phyloP scores from a whole-genome alignment of 2,888 invertebrate genomes.

The Leptura quadrifasciata region DNA sequence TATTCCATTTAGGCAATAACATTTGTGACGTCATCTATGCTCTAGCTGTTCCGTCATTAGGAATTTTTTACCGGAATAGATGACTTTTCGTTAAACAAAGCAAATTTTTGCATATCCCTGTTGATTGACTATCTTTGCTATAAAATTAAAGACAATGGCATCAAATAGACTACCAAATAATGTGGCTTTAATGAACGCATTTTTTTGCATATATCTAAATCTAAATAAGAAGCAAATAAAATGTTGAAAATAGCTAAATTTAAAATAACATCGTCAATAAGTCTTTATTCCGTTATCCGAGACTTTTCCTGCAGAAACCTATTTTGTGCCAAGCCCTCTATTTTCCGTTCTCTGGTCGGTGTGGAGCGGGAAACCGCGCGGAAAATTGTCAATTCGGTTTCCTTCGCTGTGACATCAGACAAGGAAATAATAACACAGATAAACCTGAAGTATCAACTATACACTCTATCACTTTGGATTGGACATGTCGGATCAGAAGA shows the following conservation, averaged over 20 bases:
- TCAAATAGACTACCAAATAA: too few relatives aligned
- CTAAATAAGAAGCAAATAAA: conserved; percentile 57
- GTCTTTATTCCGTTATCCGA: conserved; percentile 70
- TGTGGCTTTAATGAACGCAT: too few relatives aligned
- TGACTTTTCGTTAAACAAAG: too few relatives aligned
- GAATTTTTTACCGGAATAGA: too few relatives aligned
- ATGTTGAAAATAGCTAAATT: conserved; percentile 58
- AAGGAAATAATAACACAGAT: conserved; percentile 71
- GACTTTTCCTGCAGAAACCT: conserved; percentile 64
- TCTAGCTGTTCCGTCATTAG: too few relatives aligned
- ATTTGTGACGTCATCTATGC: too few relatives aligned
- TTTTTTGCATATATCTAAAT: conserved; percentile 46
- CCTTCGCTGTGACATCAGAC: conserved; percentile 69
- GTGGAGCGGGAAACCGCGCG: conserved; percentile 78
- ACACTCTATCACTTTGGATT: conserved; percentile 35
- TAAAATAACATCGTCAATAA: conserved; percentile 69
- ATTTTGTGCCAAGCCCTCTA: conserved; percentile 68
- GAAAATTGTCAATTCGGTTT: conserved; percentile 82
- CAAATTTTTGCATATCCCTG: too few relatives aligned
- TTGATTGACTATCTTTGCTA: too few relatives aligned
- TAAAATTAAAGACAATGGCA: too few relatives aligned
- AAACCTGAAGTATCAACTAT: conserved; percentile 46
- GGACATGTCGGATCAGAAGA: conserved; percentile 23
- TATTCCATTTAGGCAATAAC: too few relatives aligned
- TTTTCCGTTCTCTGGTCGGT: conserved; percentile 65